These are phyloP conservation scores for Theristus sp. DNA, from an alignment of 2,888 invertebrate species.

Conservation along the genomic window DNA sequence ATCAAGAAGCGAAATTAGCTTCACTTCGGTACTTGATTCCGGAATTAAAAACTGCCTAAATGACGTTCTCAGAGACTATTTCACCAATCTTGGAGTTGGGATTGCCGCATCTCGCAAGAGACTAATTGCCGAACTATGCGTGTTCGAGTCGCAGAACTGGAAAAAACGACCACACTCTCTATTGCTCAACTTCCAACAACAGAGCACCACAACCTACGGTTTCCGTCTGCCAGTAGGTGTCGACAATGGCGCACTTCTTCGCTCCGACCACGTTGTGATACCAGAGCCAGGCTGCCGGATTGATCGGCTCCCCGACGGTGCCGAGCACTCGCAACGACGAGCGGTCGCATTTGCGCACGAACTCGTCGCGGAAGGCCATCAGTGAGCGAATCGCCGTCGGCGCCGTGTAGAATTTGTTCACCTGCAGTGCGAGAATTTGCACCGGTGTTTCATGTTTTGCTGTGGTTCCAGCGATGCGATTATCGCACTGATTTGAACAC, in stretches of 20 bases:
- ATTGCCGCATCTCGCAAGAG: no score
- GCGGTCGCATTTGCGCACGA: conserved; percentile 20
- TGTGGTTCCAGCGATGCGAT: no score
- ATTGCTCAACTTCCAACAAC: no score
- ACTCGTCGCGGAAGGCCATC: conserved; percentile 1
- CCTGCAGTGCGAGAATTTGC: conserved; percentile 15
- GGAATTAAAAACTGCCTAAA: no score
- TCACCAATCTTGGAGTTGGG: no score
- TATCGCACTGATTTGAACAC: no score
- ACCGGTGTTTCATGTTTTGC: neutral
- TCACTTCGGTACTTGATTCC: no score
- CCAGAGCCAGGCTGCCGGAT: conserved; percentile 56
- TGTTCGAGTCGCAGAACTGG: neutral
- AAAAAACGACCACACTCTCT: neutral
- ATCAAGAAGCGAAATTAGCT: no score
- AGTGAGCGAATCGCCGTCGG: conserved; percentile 89
- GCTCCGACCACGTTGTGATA: conserved; percentile 31
- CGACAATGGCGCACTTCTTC: conserved; percentile 55
- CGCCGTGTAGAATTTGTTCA: conserved; percentile 90
- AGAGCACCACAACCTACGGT: conserved; percentile 41
- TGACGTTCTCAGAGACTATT: no score
- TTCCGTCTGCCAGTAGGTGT: conserved; percentile 99
- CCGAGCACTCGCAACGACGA: conserved; percentile 59
- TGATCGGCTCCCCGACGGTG: conserved; percentile 96
- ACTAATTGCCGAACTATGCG: no score